phyloP scores from a whole-genome alignment of 2,888 invertebrate species.

The Harpalus rubripes region DNA sequence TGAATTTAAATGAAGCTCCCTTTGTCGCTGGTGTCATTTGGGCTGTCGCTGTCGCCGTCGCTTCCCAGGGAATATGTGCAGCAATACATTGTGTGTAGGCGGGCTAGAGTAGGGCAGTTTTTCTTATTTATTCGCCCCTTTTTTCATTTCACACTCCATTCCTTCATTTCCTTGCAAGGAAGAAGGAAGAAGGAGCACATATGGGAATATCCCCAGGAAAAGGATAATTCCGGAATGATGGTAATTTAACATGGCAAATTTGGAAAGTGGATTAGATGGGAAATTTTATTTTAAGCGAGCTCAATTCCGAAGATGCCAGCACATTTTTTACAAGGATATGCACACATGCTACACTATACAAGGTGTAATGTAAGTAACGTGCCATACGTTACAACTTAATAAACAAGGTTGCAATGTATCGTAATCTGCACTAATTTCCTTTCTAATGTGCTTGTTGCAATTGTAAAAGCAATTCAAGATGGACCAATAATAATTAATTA shows the following conservation, averaged over 20 bases:
- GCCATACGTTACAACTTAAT: too few relatives aligned
- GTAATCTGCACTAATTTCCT: too few relatives aligned
- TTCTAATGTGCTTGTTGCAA: too few relatives aligned
- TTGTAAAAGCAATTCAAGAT: too few relatives aligned
- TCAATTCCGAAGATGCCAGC: too few relatives aligned
- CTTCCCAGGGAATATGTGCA: slow-evolving; percentile 5
- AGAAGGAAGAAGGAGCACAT: background rate
- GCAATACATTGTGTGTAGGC: slow-evolving; percentile 31
- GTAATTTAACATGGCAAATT: slow-evolving; percentile 46
- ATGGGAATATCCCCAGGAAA: slow-evolving; percentile 14
- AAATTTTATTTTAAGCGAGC: slow-evolving; percentile 23
- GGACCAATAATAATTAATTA: too few relatives aligned
- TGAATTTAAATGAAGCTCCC: slow-evolving; percentile 34
- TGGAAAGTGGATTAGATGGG: slow-evolving; percentile 22
- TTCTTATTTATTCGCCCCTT: slow-evolving; percentile 49
- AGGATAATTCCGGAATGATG: slow-evolving; percentile 34
- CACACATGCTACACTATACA: too few relatives aligned
- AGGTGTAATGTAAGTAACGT: too few relatives aligned
- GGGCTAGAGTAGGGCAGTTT: slow-evolving; percentile 14
- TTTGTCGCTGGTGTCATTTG: slow-evolving; percentile 4
- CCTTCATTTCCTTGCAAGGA: slow-evolving; percentile 26
- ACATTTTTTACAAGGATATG: too few relatives aligned
- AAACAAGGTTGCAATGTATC: too few relatives aligned
- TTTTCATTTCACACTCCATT: slow-evolving; percentile 48
- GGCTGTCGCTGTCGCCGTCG: background rate